These are phyloP conservation scores for Hydropsyche tenuis DNA, from an alignment of 1,140 invertebrate genomes.

Conservation along the genomic window DNA sequence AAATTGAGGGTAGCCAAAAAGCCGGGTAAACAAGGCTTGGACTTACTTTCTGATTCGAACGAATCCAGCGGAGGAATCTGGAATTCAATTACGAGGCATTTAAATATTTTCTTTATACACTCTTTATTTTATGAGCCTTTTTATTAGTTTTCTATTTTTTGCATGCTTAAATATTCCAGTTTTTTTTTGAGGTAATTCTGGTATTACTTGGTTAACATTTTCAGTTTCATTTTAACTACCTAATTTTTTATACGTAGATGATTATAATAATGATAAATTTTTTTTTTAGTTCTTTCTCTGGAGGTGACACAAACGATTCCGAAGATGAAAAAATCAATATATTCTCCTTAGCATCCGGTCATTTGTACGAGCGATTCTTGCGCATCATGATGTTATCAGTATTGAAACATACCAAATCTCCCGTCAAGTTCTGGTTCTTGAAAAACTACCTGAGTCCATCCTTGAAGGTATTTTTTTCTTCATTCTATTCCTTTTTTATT, in stretches of 20 bases:
- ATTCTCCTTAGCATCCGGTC: constrained; percentile 98
- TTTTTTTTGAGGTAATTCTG: constrained; percentile 31
- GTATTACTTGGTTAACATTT: not conserved
- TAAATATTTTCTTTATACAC: constrained; percentile 8
- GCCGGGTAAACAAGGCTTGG: constrained; percentile 82
- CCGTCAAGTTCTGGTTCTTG: constrained; percentile 99
- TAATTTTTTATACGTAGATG: too few species aligned
- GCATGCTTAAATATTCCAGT: constrained; percentile 19
- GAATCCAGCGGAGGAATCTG: constrained; percentile 81
- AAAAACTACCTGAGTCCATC: constrained; percentile 99
- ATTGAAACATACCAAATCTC: constrained; percentile 93
- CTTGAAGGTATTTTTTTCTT: constrained; percentile 75
- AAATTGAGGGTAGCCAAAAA: constrained; percentile 92
- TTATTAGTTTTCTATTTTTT: constrained; percentile 31
- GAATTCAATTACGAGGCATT: constrained; percentile 91
- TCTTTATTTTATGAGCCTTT: constrained; percentile 14
- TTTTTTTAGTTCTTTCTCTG: constrained; percentile 72
- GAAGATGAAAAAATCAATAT: constrained; percentile 93
- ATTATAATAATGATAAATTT: not conserved
- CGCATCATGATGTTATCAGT: constrained; percentile 99
- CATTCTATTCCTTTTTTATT: not conserved
- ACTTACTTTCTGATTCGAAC: constrained; percentile 80
- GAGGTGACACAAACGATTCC: constrained; percentile 68
- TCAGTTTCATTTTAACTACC: not conserved
- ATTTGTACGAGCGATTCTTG: constrained; percentile 97